A percentile compares a stretch with the other conserved stretches of the same genome.
These are phyloP conservation scores for Diorhabda elongata DNA, from an alignment of 1,140 invertebrate species.

Conservation along the genomic window DNA sequence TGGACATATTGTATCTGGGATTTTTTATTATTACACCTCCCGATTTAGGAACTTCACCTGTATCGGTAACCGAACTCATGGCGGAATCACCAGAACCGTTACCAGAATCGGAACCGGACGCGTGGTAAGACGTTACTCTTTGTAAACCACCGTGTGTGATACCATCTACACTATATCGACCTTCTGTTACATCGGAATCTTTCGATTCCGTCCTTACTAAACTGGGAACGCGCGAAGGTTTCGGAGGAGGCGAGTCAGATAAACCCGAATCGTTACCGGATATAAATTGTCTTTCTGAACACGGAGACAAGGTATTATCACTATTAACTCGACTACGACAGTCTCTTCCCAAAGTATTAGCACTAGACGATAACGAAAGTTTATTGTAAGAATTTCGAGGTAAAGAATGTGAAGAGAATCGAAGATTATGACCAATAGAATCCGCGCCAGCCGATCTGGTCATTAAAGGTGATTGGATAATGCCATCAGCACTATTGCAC, in stretches of 20 bases:
- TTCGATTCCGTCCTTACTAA: conserved; percentile 47
- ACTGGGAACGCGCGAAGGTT: conserved; percentile 63
- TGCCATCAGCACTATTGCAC: conserved; percentile 59
- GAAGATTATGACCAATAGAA: conserved; percentile 39
- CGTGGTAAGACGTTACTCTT: conserved; percentile 63
- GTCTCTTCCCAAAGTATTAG: conserved; percentile 43
- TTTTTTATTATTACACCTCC: conserved; percentile 57
- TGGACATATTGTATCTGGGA: conserved; percentile 51
- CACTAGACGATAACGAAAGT: conserved; percentile 40
- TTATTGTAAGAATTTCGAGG: conserved; percentile 47
- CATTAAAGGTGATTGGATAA: conserved; percentile 51
- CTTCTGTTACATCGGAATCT: conserved; percentile 39
- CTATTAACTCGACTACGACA: conserved; percentile 52
- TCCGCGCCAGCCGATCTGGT: conserved; percentile 44
- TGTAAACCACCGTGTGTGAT: conserved; percentile 44
- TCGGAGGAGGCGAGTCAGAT: conserved; percentile 61
- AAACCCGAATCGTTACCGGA: conserved; percentile 37
- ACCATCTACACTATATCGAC: conserved; percentile 28
- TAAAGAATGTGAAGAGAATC: conserved; percentile 57
- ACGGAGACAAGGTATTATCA: conserved; percentile 54
- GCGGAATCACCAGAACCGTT: conserved; percentile 81
- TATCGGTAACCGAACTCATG: conserved; percentile 61
- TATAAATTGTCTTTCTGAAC: conserved; percentile 43
- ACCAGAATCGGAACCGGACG: conserved; percentile 80
- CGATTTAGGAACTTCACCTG: conserved; percentile 44